Evolutionary conservation across 92 coral and sea anemone genomes (phyloP).

Genomic region (Phenganax marumi): DNA sequence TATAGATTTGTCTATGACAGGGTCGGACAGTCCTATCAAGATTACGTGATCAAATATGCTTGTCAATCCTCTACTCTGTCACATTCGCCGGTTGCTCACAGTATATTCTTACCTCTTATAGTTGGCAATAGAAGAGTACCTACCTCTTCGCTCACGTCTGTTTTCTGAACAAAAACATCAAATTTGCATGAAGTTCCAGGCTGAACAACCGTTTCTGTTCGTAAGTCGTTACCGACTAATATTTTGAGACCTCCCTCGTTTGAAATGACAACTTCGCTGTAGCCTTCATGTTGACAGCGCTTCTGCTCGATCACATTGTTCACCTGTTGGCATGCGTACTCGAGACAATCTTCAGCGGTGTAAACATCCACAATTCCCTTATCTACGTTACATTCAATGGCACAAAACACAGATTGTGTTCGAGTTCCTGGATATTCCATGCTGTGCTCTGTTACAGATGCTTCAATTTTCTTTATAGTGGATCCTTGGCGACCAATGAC

Average conservation of each 20-base stretch:
- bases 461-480: constrained; percentile 19
- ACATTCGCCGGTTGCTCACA: too few relatives aligned
- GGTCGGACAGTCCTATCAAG: too few relatives aligned
- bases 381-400: constrained; percentile 30
- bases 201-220: constrained; percentile 18
- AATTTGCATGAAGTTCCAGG: constrained; percentile 23
- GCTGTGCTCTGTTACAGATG: constrained; percentile 8
- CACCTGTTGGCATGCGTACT: constrained; percentile 1
- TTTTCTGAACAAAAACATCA: constrained; percentile 27
- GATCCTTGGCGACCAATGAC: constrained; percentile 27
- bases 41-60: too few relatives aligned
- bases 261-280: constrained; percentile 24
- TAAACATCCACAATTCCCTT: constrained; percentile 26
- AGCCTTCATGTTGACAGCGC: constrained; percentile 11
- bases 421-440: background rate
- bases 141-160: constrained; percentile 16
- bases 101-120: too few relatives aligned
- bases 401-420: background rate
- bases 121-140: background rate
- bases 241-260: constrained; percentile 22
- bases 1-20: too few relatives aligned
- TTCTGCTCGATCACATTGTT: background rate
- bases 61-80: too few relatives aligned
- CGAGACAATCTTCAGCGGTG: background rate
- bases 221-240: constrained; percentile 26